These are phyloP conservation scores for Phaonia tiefii DNA, from an alignment of 2,888 invertebrate genomes.

Conservation along the genomic window DNA sequence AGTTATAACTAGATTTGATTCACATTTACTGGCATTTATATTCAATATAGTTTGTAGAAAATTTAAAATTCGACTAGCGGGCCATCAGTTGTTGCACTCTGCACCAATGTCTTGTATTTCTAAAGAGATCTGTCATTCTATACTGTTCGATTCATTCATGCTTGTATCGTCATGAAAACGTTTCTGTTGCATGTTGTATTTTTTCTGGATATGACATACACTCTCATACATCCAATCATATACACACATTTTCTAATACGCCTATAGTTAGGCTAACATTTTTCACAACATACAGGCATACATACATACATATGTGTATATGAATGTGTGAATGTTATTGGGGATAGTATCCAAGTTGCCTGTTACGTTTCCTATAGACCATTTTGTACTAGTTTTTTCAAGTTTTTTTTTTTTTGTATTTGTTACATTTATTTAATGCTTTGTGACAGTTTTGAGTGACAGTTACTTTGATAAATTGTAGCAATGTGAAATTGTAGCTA, in stretches of 20 bases:
- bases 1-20: no score
- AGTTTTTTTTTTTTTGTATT: conserved; percentile 36
- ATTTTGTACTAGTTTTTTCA: conserved; percentile 19
- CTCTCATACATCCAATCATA: no score
- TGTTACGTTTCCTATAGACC: conserved; percentile 17
- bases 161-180: background rate
- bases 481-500: conserved; percentile 65
- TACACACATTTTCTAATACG: background rate
- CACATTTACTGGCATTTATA: no score
- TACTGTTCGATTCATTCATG: background rate
- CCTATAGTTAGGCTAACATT: background rate
- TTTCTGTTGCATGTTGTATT: conserved; percentile 9
- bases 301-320: background rate
- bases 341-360: no score
- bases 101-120: no score
- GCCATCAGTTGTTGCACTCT: no score
- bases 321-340: no score
- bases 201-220: background rate
- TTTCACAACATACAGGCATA: conserved; percentile 5
- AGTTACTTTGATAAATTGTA: conserved; percentile 67
- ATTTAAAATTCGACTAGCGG: no score
- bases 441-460: conserved; percentile 67
- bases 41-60: no score
- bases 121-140: no score
- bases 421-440: conserved; percentile 57